Evolutionary conservation across 2,113 vertebrate species (phyloP), one percentile per base, ranked within the genome.

Genomic region (Dromas ardeola): DNA sequence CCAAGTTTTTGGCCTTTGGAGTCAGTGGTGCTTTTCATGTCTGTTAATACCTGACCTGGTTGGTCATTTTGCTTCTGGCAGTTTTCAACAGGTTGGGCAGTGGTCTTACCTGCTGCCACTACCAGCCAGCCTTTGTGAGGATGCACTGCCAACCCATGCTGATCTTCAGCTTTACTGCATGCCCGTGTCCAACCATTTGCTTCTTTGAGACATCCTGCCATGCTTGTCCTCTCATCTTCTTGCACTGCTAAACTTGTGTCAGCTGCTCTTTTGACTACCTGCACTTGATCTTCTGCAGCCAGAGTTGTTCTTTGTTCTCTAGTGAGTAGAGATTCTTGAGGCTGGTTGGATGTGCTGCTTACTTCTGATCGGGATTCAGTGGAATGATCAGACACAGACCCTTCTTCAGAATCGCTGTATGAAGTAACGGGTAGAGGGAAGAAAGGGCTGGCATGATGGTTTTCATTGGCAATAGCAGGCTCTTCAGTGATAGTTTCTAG

Each of bases 401-500:
- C 96, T 84, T 96, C 96, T 32, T 86, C 86, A 70, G 91, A 82
- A 36, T 94, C 94, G 38, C 96, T 70, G 86, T 36, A 45, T 38
- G 86, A 88, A 76, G 50, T 16, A 40, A 49, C 0, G 22, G 81
- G 95, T 10, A 56, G 81, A 40, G 62, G 95, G 88, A 90, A 91
- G 65, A 88, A 59, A 19, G 90, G 84, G 80, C 97, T 92, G 93
- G 49, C 45, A 43, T 62, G 90, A 85, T 90, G 93, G 82, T 66
- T 96, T 78, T 98, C 98, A 81, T 71, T 97, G 91, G 97, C 76
- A 96, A 80, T 32, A 76, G 90, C 73, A 38, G 98, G 97, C 95
- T 99, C 98, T 96, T 99, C 99, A 15, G 97, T 97, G 78, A 98
- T 99, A 40, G 98, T 98, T 97, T 98, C 98, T 96, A 99, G 98